Evolutionary conservation across 2,113 vertebrate species (phyloP), one percentile per base, ranked within the genome.

Genomic region (Eleginops maclovinus): DNA sequence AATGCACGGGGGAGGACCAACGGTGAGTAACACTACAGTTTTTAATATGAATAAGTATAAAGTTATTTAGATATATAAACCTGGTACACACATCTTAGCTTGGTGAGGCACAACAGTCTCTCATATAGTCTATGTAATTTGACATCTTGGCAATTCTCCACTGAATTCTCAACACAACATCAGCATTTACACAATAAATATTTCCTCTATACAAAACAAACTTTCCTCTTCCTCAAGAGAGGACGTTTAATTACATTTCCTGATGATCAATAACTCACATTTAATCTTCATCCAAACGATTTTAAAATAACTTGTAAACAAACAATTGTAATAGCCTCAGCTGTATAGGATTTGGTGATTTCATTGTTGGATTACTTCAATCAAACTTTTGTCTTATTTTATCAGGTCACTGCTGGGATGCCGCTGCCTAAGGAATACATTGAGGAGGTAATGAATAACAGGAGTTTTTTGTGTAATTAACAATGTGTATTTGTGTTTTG

Each of bases 1-100:
- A 91, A 99, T 99, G 98, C 98, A 99, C 0, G 98, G 98, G 22
- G 98, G 98, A 47, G 98, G 98, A 21, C 98, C 98, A 61, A 94
- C 92, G n/a, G 98, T 99, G 77, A 95, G 96, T 36, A 36, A 8
- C 31, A 36, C 31, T 36, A 36, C 31, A 8, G 7, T 36, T 36
- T 8, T 36, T 36, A 36, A 36, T n/a, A 36, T 36, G 8, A 36
- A 36, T 36, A 36, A 36, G 31, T 36, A 36, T 36, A 36, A 36
- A 36, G 31, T 8, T 8, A 36, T 7, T 7, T 36, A 1, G 31
- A 36, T 36, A 36, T 31, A 31, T 31, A 31, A 36, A n/a, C n/a
- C 31, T 36, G 31, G 5, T 36, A 36, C 31, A 36, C 31, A 36
- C 31, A 36, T 36, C 31, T 36, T 36, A 4, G 8, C 31, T 36